Base-by-base conservation (phyloP, 2,888 invertebrate genomes). In the Brachylomia viminalis region DNA sequence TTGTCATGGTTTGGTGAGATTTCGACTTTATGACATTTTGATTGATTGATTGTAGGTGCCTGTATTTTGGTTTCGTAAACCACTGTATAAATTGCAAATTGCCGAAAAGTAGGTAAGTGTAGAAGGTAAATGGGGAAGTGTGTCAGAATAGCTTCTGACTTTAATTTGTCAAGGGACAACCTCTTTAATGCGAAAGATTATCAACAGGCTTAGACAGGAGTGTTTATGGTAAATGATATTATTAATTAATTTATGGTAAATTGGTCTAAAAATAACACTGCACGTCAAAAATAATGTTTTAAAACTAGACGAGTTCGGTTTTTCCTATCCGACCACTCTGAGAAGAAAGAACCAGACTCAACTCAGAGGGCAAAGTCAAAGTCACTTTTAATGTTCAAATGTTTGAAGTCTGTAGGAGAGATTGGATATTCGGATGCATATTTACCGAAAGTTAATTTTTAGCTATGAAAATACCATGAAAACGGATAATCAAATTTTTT, bases 11-110 rank as follows among this genome's bases (percentile, higher is more conserved):
- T 64, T 27, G 17, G 27, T 33, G 30, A 49, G 33, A 59, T 72
- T 66, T 66, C 11, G 74, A n/a, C 10, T 66, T 54, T 73, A 64
- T 64, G 77, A 56, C 49, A 45, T n/a, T 79, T 77, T 77, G 71
- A 77, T 79, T 79, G 64, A 77, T 79, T 77, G 56, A 52, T 72
- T 64, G 13, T 33, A 17, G 15, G 20, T 52, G 45, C 6, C 20
- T 75, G 42, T 23, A 38, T 15, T 58, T 64, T 72, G 17, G 33
- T 77, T 77, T 72, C 45, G 72, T 6, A 65, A 65, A 45, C 13
- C 4, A 17, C 15, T 56, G 30, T 23, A 30, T 15, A 54, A 3
- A 49, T 62, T 64, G 54, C n/a, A 10, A 42, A 56, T 70, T 42
- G 15, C 11, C 3, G 10, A 49, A 38, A 75, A 20, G 30, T 64